Evolutionary conservation across 2,113 vertebrate species (phyloP), one percentile per base, ranked within the genome.

Genomic region (Corythoichthys intestinalis): DNA sequence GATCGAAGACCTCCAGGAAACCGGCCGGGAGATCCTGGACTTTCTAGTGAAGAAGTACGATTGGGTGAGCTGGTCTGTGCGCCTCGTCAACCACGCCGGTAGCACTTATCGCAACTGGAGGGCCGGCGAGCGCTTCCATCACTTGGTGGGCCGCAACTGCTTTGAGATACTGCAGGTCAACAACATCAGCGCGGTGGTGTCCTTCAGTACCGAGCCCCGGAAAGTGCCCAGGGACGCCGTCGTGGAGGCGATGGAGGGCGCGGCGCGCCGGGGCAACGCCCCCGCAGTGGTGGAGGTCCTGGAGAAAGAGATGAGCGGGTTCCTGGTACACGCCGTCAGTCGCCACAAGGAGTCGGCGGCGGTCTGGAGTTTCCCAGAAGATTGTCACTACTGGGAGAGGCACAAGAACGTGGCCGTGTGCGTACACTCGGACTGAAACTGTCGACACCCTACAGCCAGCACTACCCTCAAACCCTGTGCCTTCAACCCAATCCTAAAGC

Each of bases 21-120:
- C 69, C 0, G 65, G 78, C 6, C 74, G 80, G 70, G 76, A 81
- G 56, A 75, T 93, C 6, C 84, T 86, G 0, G 84, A 86, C 11
- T 88, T 90, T 49, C 52, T 93, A 74, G 68, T 72, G n/a, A 88
- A 82, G 10, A 93, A 93, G 74, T 93, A 89, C 1, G 90, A 93
- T 34, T 93, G 91, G 93, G 85, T 93, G 2, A 82, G 73, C 68
- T 93, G 93, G 93, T 93, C 93, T 0, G 89, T 93, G 62, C 77
- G 91, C 20, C 84, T 92, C 0, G 81, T 93, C 65, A 89, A 90
- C 67, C 88, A 90, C 2, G 84, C 90, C 0, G 67, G 86, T 20
- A 88, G 86, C 85, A 84, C 77, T 48, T 90, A 86, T 71, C 74
- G 77, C 1, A 92, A 90, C 83, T 89, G 85, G 87, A 63, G 90